Percentiles rank a stretch among this genome's conserved stretches.
These are phyloP conservation scores for Patella vulgata DNA, from an alignment of 1,140 invertebrate genomes.

Conservation along the genomic window DNA sequence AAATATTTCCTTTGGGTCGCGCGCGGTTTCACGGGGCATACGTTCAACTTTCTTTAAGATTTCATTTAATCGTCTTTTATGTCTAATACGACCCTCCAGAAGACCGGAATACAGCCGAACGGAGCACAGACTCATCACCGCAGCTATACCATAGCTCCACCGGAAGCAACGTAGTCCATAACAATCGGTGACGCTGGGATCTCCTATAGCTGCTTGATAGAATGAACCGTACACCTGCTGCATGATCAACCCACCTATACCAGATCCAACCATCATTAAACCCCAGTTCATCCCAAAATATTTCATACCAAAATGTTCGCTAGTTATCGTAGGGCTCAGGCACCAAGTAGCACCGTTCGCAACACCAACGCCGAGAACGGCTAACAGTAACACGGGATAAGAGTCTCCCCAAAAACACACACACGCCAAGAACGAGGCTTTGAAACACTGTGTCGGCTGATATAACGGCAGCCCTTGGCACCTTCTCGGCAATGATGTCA, in stretches of 20 bases:
- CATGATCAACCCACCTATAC: neutral
- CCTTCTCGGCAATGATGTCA: neutral
- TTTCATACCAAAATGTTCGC: slow-evolving; percentile 13
- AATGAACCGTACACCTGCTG: slow-evolving; percentile 7
- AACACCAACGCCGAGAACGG: slow-evolving; percentile 1
- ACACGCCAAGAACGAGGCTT: neutral
- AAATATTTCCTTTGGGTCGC: too few relatives aligned
- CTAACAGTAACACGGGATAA: neutral
- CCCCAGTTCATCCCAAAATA: too few relatives aligned
- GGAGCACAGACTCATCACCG: slow-evolving; percentile 7
- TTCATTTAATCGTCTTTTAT: too few relatives aligned
- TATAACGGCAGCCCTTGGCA: neutral
- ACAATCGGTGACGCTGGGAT: neutral
- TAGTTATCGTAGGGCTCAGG: slow-evolving; percentile 12
- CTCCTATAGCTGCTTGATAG: neutral
- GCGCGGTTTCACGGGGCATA: too few relatives aligned
- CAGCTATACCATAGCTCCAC: slow-evolving; percentile 8
- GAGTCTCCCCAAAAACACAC: neutral
- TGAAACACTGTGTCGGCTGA: neutral
- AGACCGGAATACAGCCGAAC: slow-evolving; percentile 1
- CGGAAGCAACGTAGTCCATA: slow-evolving; percentile 9
- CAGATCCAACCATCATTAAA: slow-evolving; percentile 3
- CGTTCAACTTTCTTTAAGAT: too few relatives aligned
- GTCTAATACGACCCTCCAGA: too few relatives aligned
- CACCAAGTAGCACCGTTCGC: slow-evolving; percentile 10